Evolutionary conservation across 37 sponge, comb jelly and placozoan species (phyloP), one percentile per base, ranked within the genome.

Genomic region (Chondrosia reniformis): DNA sequence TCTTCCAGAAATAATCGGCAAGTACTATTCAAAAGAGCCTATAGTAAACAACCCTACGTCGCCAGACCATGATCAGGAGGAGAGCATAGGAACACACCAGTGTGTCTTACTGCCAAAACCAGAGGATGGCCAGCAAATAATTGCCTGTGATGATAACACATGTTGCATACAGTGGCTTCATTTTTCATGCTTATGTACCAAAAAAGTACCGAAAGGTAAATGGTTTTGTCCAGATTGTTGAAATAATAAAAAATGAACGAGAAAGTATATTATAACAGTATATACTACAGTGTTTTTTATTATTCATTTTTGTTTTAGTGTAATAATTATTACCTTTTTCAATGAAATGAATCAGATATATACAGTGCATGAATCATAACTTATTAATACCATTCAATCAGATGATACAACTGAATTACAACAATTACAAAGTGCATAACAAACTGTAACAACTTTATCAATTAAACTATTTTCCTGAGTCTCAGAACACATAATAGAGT

Each of bases 401-500:
- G n/a, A 62, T 9, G 27, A 25, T 25, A 62, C 25, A 62, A 62
- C 27, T 24, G 63, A 62, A 9, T 12, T 8, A 25, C 63, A 62
- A 22, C 63, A 62, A 22, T 62, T 62, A 62, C 28, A 62, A 12
- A 62, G 27, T 62, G 63, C 80, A 19, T 4, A 43, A 27, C 46
- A 57, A n/a, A 49, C 1, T 22, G 13, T 22, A n/a, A 62, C 28
- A 62, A 62, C 28, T n/a, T 62, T 62, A 28, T 62, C 63, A 25
- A 62, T 62, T 9, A 22, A 22, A 61, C 27, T 61, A 22, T 12
- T 61, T 10, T 80, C 72, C 22, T 74, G 46, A 17, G 46, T 9
- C 15, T 52, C 74, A 55, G 37, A 9, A 58, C 79, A 78, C 75
- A 82, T 87, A 56, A 87, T 66, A 5, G 62, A 37, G 33, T 86